Evolutionary conservation across 2,888 invertebrate species (phyloP), one percentile per base, ranked within the genome.

Genomic region (Drosophila phalerata): DNA sequence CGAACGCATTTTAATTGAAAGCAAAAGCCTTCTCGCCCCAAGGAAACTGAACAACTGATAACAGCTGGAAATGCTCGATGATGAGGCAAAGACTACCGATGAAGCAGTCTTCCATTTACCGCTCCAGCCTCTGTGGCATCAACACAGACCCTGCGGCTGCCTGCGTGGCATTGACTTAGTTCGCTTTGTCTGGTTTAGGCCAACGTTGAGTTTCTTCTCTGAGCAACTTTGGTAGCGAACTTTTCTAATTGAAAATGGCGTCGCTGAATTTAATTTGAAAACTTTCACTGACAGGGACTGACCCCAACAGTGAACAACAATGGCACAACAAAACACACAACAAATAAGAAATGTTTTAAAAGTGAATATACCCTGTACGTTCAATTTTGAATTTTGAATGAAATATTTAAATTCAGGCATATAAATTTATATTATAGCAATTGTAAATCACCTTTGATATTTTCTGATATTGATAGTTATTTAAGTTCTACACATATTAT

Each of bases 231-330:
- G 81, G 72, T 70, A 73, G 64, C 73, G 80, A 85, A 85, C 79
- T 85, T 85, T 85, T 85, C 88, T 85, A 85, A 85, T 85, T 89
- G 85, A 85, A 85, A 85, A 85, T 85, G 88, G 89, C 85, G 88
- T 87, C 85, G 85, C 85, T 80, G 80, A 87, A 85, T 85, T 85
- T 85, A 85, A 85, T 85, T 85, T 85, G 85, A 89, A 85, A 85
- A 85, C 89, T 85, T 85, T 89, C 85, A 82, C 83, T 88, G 85
- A 71, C 85, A 73, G 85, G 53, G 34, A 51, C 70, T 87, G 79
- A 81, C 85, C 85, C 77, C 57, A 57, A 37, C 37, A 28, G 17
- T 19, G 10, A 52, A 38, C 30, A 30, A 25, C 28, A 64, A 47
- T 5, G 25, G 5, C 11, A 34, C n/a, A 56, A 22, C 15, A 42